Percentiles rank a stretch among this genome's conserved stretches.
These are phyloP conservation scores for Acrobasis suavella DNA, from an alignment of 2,888 invertebrate genomes.

Conservation along the genomic window DNA sequence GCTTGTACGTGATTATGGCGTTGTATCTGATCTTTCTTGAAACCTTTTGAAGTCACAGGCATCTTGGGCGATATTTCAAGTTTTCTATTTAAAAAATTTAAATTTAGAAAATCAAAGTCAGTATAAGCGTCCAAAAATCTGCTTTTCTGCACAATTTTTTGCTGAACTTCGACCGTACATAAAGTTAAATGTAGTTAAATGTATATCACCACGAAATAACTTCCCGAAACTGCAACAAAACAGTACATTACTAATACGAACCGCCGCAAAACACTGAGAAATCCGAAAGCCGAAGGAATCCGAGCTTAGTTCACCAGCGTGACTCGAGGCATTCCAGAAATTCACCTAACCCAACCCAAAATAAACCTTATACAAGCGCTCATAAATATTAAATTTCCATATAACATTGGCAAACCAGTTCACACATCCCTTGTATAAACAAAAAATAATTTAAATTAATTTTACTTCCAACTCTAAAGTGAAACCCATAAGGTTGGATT, in stretches of 20 bases:
- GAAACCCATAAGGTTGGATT: slow-evolving; percentile 37
- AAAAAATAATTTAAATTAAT: slow-evolving; percentile 27
- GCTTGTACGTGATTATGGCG: no score
- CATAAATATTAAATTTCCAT: slow-evolving; percentile 23
- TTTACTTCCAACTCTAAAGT: slow-evolving; percentile 26
- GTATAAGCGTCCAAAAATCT: no score
- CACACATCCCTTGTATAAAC: slow-evolving; percentile 33
- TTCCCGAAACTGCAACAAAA: not conserved
- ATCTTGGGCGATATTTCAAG: no score
- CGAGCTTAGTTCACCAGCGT: slow-evolving; percentile 41
- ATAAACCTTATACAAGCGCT: slow-evolving; percentile 19
- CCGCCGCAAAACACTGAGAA: slow-evolving; percentile 16
- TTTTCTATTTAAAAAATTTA: no score
- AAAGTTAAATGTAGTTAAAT: no score
- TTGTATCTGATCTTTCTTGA: no score
- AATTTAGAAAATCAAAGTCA: no score
- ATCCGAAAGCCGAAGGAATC: slow-evolving; percentile 30
- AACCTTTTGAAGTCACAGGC: no score
- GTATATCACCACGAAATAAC: not conserved
- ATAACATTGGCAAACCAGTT: slow-evolving; percentile 35
- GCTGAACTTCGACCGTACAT: no score
- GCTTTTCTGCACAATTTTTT: no score
- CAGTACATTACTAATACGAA: slow-evolving; percentile 16
- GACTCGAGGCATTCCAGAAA: slow-evolving; percentile 42
- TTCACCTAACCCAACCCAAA: slow-evolving; percentile 21